A percentile compares a stretch with the other conserved stretches of the same genome.
Evolutionary conservation across 37 sponge, comb jelly and placozoan genomes (phyloP).

Genomic region (Halichondria panicea): DNA sequence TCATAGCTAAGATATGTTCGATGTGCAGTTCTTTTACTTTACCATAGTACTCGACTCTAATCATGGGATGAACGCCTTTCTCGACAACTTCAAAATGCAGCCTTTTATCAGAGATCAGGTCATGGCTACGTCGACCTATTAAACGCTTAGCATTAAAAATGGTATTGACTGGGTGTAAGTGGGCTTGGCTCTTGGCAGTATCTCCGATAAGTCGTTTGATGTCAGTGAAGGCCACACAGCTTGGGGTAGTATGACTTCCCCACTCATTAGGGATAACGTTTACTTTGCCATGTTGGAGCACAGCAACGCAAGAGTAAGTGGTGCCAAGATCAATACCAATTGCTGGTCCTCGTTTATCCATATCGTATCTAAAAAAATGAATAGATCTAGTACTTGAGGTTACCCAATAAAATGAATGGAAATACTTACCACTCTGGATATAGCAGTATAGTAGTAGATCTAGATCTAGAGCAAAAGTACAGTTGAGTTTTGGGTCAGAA

Average conservation of each 20-base stretch:
- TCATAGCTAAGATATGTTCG: constrained; percentile 98
- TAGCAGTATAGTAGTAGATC: no score
- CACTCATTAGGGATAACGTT: constrained; percentile 98
- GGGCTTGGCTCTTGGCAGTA: constrained; percentile 91
- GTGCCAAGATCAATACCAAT: constrained; percentile 98
- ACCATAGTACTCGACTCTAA: constrained; percentile 87
- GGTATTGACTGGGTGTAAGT: constrained; percentile 91
- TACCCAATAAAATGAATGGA: no score
- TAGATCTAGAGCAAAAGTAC: no score
- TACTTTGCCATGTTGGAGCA: constrained; percentile 97
- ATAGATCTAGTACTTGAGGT: no score
- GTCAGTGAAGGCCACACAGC: constrained; percentile 97
- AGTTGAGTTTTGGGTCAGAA: no score
- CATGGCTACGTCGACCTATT: constrained; percentile 87
- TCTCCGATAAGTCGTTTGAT: constrained; percentile 94
- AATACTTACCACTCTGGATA: no score
- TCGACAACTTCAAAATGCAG: constrained; percentile 94
- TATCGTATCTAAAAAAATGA: no score
- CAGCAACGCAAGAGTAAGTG: constrained; percentile 97
- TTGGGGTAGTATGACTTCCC: constrained; percentile 94
- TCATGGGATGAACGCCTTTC: constrained; percentile 87
- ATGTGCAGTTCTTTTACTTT: constrained; percentile 91
- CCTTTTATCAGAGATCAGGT: constrained; percentile 84
- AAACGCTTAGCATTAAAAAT: constrained; percentile 95
- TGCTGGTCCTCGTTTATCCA: constrained; percentile 75